phyloP scores from a whole-genome alignment of 2,797 vertebrate genomes.

The Halcyon smyrnensis region DNA sequence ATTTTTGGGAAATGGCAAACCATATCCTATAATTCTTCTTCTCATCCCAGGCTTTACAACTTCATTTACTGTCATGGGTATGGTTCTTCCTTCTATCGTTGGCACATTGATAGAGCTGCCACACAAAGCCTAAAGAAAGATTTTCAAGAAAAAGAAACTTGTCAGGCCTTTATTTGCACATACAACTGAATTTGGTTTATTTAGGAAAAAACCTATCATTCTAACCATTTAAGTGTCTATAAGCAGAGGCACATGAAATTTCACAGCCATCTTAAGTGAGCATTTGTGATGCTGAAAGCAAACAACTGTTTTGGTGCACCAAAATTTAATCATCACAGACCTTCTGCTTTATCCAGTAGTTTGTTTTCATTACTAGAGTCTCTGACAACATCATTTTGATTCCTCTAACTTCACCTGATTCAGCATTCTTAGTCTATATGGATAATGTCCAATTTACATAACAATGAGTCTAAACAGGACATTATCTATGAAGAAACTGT shows the following conservation, averaged over 20 bases:
- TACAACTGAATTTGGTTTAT: neutral
- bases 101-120: constrained; percentile 96
- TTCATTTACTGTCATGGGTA: constrained; percentile 96
- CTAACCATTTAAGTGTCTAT: neutral
- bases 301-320: neutral
- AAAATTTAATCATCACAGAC: neutral
- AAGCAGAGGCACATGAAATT: neutral
- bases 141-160: neutral
- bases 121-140: constrained; percentile 89
- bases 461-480: neutral
- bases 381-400: neutral
- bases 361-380: neutral
- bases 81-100: constrained; percentile 94
- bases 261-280: neutral
- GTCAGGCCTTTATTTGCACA: neutral
- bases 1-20: constrained; percentile 95
- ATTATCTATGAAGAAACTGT: neutral
- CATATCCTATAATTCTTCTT: constrained; percentile 93
- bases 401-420: neutral
- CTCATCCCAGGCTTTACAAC: constrained; percentile 98
- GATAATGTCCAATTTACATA: neutral
- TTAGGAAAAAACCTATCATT: neutral
- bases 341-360: neutral
- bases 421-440: neutral
- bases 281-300: neutral